Percentiles rank a stretch among this genome's conserved stretches.
Evolutionary conservation across 2,113 vertebrate genomes (phyloP).

Genomic region (Eidolon helvum): DNA sequence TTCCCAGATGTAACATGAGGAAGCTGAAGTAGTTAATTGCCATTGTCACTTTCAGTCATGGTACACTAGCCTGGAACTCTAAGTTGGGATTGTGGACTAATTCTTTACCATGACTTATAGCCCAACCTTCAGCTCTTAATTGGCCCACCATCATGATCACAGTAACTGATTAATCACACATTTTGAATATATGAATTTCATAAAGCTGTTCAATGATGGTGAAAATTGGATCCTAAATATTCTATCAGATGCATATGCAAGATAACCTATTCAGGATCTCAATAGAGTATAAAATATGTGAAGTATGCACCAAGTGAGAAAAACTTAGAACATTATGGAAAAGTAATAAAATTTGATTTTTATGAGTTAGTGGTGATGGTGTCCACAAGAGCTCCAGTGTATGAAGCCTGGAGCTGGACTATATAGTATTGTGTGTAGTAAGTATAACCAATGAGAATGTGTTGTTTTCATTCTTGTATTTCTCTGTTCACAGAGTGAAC

Average conservation of each 20-base stretch:
- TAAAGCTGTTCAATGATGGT: conserved; percentile 43
- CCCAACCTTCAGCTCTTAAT: background rate
- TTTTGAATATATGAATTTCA: background rate
- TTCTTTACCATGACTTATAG: background rate
- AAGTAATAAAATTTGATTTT: background rate
- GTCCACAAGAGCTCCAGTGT: background rate
- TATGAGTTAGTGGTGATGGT: background rate
- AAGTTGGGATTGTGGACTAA: background rate
- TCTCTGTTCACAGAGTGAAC: background rate
- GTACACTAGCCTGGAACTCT: background rate
- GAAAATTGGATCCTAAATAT: conserved; percentile 50
- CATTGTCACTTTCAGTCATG: background rate
- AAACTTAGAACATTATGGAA: background rate
- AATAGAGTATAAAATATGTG: conserved; percentile 11
- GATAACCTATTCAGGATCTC: conserved; percentile 7
- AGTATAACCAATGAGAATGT: background rate
- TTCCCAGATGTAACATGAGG: background rate
- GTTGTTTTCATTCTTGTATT: background rate
- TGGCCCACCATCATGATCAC: background rate
- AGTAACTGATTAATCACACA: conserved; percentile 18
- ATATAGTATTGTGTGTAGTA: background rate
- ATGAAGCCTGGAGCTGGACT: background rate
- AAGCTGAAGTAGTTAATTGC: background rate
- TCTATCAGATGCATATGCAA: background rate
- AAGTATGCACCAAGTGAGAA: background rate